These are phyloP conservation scores for Ascaphus truei DNA, from an alignment of 2,113 vertebrate genomes.

Conservation along the genomic window DNA sequence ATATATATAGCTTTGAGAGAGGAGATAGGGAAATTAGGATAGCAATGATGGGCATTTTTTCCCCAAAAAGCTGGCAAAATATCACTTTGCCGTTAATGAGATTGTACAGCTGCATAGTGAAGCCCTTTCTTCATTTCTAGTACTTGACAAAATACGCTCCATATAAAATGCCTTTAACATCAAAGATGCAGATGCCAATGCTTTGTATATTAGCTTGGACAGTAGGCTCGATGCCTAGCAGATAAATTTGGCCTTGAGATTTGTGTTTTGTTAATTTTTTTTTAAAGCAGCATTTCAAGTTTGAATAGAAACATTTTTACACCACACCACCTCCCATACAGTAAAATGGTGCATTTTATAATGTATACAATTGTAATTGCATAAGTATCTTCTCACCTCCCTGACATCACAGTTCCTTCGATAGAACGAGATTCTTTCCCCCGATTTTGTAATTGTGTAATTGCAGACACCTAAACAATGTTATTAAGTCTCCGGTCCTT, in stretches of 20 bases:
- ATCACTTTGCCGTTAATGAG: neutral
- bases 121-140: slow-evolving; percentile 8
- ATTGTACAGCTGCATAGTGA: slow-evolving; percentile 27
- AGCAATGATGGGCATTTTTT: slow-evolving; percentile 7
- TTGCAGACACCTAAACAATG: too few relatives aligned
- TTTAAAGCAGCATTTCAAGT: neutral
- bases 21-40: neutral
- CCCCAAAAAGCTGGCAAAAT: slow-evolving; percentile 20
- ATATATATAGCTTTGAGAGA: neutral
- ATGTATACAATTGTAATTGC: too few relatives aligned
- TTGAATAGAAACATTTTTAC: too few relatives aligned
- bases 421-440: too few relatives aligned
- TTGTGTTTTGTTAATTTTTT: neutral
- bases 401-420: too few relatives aligned
- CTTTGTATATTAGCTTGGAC: slow-evolving; percentile 23
- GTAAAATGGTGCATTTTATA: too few relatives aligned
- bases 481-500: too few relatives aligned
- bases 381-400: too few relatives aligned
- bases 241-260: slow-evolving; percentile 31
- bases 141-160: slow-evolving; percentile 3
- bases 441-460: too few relatives aligned
- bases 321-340: too few relatives aligned
- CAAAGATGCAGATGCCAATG: slow-evolving; percentile 22
- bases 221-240: neutral
- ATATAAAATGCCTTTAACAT: slow-evolving; percentile 38